A percentile compares a stretch with the other conserved stretches of the same genome.
Evolutionary conservation across 2,888 invertebrate species (phyloP).

Genomic region (Emmelina monodactyla): DNA sequence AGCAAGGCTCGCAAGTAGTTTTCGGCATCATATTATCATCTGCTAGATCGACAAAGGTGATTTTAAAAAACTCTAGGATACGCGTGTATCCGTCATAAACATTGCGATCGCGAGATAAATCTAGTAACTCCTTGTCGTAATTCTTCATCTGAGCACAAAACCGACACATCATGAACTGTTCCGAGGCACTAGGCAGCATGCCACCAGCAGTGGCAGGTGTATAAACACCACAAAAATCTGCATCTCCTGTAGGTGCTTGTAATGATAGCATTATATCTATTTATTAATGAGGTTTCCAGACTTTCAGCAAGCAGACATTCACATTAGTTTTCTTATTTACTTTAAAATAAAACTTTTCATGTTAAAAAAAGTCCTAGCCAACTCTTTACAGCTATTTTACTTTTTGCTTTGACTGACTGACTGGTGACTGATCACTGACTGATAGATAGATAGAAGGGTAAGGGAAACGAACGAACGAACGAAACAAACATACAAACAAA

Average conservation of each 20-base stretch:
- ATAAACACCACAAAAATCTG: neutral
- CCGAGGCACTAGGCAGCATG: neutral
- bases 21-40: constrained; percentile 12
- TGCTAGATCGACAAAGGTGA: constrained; percentile 11
- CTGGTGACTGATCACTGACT: too few species aligned
- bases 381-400: too few species aligned
- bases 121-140: constrained; percentile 2
- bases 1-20: constrained; percentile 14
- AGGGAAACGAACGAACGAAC: too few species aligned
- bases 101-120: constrained; percentile 6
- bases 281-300: too few species aligned
- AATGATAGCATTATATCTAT: neutral
- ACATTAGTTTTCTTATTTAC: too few species aligned
- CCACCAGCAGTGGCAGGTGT: neutral
- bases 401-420: too few species aligned
- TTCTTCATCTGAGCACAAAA: constrained; percentile 10
- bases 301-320: too few species aligned
- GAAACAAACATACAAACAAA: too few species aligned
- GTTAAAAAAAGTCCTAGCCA: too few species aligned
- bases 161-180: constrained; percentile 7
- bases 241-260: neutral
- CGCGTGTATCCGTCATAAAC: constrained; percentile 6
- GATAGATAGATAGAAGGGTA: too few species aligned
- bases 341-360: too few species aligned
- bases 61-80: constrained; percentile 10